These are phyloP conservation scores for Leptinotarsa texana DNA, from an alignment of 1,140 invertebrate species.

Conservation along the genomic window DNA sequence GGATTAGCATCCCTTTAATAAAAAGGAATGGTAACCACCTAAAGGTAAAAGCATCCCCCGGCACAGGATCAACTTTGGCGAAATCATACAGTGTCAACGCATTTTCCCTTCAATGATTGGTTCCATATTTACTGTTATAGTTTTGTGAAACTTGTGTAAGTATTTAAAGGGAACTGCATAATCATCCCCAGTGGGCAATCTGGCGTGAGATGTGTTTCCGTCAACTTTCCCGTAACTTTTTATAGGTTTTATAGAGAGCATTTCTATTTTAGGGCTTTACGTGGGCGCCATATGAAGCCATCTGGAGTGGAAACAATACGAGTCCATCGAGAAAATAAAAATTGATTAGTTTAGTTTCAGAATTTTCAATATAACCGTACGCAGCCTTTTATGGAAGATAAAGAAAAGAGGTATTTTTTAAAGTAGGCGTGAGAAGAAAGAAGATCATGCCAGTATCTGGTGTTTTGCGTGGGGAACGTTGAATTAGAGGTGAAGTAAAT, in stretches of 20 bases:
- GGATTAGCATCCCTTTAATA: no score
- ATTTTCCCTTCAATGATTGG: no score
- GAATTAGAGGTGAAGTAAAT: constrained; percentile 2
- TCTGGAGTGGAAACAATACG: neutral
- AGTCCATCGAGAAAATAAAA: neutral
- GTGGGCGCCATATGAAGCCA: neutral
- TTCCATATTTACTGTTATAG: no score
- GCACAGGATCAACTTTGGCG: no score
- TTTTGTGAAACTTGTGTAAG: no score
- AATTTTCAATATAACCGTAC: neutral
- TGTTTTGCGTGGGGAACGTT: neutral
- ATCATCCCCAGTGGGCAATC: neutral
- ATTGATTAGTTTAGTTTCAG: neutral
- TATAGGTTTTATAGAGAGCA: neutral
- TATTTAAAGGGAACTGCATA: neutral
- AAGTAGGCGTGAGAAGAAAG: constrained; percentile 2
- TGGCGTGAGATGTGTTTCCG: neutral
- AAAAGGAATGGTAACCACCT: no score
- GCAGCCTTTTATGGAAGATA: neutral
- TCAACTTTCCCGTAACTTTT: neutral
- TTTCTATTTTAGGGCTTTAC: neutral
- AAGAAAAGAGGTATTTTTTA: constrained; percentile 1
- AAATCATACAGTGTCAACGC: no score
- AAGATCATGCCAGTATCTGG: neutral
- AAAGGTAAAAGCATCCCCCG: no score